A percentile compares a stretch with the other conserved stretches of the same genome.
Conservation (phyloP, 1,140 invertebrate genomes). For the Danaus melanippus region DNA sequence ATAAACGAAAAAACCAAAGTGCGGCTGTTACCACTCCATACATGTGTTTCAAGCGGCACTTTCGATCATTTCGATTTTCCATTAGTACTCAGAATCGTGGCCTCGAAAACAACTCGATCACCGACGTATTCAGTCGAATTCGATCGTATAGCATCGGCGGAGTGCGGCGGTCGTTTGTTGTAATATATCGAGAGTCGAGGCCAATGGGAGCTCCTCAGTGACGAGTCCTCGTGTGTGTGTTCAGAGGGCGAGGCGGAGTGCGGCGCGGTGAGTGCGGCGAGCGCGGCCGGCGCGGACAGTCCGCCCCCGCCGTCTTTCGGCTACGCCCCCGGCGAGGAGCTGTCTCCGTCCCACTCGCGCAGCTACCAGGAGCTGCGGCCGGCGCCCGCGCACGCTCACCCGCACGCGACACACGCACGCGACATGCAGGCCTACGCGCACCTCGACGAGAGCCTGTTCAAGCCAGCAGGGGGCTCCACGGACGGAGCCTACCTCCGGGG, state of each 20-base stretch:
- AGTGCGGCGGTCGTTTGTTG: slow-evolving; percentile 9
- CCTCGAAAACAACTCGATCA: no score
- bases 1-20: background rate
- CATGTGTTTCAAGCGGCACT: background rate
- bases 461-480: slow-evolving; percentile 35
- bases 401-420: slow-evolving; percentile 42
- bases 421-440: slow-evolving; percentile 60
- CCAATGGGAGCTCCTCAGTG: slow-evolving; percentile 26
- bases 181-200: slow-evolving; percentile 5
- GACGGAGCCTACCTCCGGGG: slow-evolving; percentile 45
- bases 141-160: slow-evolving; percentile 5
- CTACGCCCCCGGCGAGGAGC: slow-evolving; percentile 41
- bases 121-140: no score
- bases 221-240: slow-evolving; percentile 26
- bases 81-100: no score
- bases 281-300: slow-evolving; percentile 38
- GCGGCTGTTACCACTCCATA: background rate
- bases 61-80: no score
- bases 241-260: slow-evolving; percentile 50
- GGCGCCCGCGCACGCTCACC: slow-evolving; percentile 31
- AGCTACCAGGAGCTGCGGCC: slow-evolving; percentile 61
- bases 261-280: slow-evolving; percentile 38
- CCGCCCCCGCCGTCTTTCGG: slow-evolving; percentile 45
- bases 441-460: slow-evolving; percentile 53
- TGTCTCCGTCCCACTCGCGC: slow-evolving; percentile 46